Evolutionary conservation across 1,140 invertebrate species (phyloP), one percentile per base, ranked within the genome.

Genomic region (Zaprionus davidi): DNA sequence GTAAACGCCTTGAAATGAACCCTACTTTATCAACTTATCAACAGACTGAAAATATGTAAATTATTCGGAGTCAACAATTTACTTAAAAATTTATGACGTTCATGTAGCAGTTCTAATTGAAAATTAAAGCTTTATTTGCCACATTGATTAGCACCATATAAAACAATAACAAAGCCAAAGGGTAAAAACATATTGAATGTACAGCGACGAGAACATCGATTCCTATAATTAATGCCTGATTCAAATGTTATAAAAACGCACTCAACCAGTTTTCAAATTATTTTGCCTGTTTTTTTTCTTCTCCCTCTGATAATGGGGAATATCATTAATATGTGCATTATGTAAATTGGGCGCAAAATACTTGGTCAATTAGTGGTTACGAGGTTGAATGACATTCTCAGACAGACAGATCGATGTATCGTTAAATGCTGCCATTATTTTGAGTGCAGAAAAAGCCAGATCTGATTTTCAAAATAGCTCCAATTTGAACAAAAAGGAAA

Each of bases 301-400:
- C n/a, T 34, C 57, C 12, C 57, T 13, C 31, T 60, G 9, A 17
- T 46, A 17, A 46, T 66, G 28, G 17, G 44, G 22, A 13, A 73
- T 65, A 46, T 57, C 17, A 22, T n/a, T 65, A 51, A 63, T 72
- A 57, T 68, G 36, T 73, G 24, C 57, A 73, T 68, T 73, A 77
- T 77, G 71, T 57, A 58, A 69, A 73, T 73, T 73, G 38, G 36
- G 55, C 26, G 71, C 38, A 51, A 51, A 51, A 51, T 51, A 51
- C 20, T 28, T 59, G 12, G 41, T 2, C 15, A 57, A 41, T 56
- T 28, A 53, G 17, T 67, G 28, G 31, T 31, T 5, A 24, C 57
- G n/a, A 75, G 64, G 76, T 78, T 74, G 72, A 78, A 78, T 64
- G 76, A 69, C 71, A 56, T 56, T 58, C 24, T 17, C n/a, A 36